These are phyloP conservation scores for Odontophorus gujanensis DNA, from an alignment of 2,113 vertebrate genomes.

Conservation along the genomic window DNA sequence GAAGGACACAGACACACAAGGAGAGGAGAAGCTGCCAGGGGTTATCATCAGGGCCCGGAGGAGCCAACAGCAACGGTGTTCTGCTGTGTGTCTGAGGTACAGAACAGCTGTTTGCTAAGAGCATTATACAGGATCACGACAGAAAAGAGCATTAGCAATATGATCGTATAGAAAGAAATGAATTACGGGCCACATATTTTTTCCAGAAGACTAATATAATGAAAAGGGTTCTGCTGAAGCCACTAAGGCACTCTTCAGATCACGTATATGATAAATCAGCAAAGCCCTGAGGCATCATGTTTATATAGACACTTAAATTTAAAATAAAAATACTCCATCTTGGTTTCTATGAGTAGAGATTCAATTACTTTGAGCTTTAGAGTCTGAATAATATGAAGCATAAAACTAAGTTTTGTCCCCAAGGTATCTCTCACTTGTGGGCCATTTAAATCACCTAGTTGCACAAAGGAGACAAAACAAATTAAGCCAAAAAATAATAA, in stretches of 20 bases:
- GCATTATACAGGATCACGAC: slow-evolving; percentile 54
- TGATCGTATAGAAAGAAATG: slow-evolving; percentile 33
- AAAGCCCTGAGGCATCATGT: slow-evolving; percentile 71
- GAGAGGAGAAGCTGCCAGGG: not conserved
- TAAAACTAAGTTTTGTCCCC: slow-evolving; percentile 68
- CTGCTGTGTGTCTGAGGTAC: slow-evolving; percentile 26
- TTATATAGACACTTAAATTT: slow-evolving; percentile 80
- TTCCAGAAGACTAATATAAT: slow-evolving; percentile 65
- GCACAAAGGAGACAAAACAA: slow-evolving; percentile 69
- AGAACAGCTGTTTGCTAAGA: slow-evolving; percentile 65
- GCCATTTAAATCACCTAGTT: slow-evolving; percentile 76
- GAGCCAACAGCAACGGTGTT: not conserved
- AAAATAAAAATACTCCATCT: slow-evolving; percentile 79
- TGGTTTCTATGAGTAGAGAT: slow-evolving; percentile 71
- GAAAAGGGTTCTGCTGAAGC: slow-evolving; percentile 67
- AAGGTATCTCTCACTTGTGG: slow-evolving; percentile 71
- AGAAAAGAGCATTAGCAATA: slow-evolving; percentile 61
- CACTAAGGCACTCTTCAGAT: slow-evolving; percentile 61
- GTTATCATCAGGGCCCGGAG: not conserved
- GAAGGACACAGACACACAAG: not conserved
- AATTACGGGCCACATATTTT: slow-evolving; percentile 61
- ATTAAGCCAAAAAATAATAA: slow-evolving; percentile 49
- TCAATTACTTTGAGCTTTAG: slow-evolving; percentile 77
- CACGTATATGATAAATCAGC: slow-evolving; percentile 67
- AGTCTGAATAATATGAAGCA: slow-evolving; percentile 70